These are phyloP conservation scores for Hyles euphorbiae DNA, from an alignment of 1,140 invertebrate species.

Conservation along the genomic window DNA sequence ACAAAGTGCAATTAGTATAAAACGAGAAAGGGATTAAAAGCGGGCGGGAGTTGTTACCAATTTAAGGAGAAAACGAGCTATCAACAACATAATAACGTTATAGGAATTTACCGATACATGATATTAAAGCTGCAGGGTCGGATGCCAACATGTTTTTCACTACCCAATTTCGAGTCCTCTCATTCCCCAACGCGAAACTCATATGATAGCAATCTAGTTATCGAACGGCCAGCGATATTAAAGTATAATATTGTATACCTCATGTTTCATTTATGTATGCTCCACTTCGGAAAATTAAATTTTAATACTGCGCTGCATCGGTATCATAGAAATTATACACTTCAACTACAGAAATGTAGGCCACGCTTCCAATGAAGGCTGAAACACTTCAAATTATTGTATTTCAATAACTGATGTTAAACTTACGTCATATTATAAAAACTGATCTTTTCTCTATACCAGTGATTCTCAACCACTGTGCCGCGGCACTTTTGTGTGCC, in stretches of 20 bases:
- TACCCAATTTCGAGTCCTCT: conserved; percentile 23
- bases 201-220: conserved; percentile 48
- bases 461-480: too few relatives aligned
- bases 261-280: conserved; percentile 21
- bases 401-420: too few relatives aligned
- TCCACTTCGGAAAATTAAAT: conserved; percentile 30
- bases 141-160: conserved; percentile 28
- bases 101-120: conserved; percentile 19
- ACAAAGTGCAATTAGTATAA: too few relatives aligned
- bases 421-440: too few relatives aligned
- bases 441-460: too few relatives aligned
- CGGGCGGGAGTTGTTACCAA: background rate
- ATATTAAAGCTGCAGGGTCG: conserved; percentile 23
- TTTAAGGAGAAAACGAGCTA: background rate
- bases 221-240: conserved; percentile 36
- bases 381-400: too few relatives aligned
- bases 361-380: too few relatives aligned
- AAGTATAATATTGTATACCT: conserved; percentile 38
- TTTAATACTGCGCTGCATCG: conserved; percentile 2
- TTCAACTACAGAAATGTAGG: too few relatives aligned
- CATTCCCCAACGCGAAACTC: conserved; percentile 31
- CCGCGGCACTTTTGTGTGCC: too few relatives aligned
- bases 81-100: conserved; percentile 12
- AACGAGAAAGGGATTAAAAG: too few relatives aligned
- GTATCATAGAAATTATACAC: background rate